Conservation (phyloP, 2,113 vertebrate genomes). For the Gallinago undulata region DNA sequence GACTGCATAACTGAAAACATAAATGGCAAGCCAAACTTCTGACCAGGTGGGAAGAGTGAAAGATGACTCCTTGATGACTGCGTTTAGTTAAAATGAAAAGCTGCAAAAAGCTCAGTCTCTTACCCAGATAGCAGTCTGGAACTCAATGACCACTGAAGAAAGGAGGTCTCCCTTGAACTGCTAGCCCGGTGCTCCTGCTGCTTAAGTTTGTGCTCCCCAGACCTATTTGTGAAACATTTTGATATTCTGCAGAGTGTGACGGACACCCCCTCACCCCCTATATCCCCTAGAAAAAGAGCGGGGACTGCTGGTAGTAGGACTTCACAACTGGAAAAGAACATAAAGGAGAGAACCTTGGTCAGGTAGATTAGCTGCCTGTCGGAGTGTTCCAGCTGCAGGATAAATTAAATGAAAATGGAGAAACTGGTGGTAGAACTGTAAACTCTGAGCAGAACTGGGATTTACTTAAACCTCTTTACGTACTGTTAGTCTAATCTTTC, state of each 20-base stretch:
- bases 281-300: not conserved
- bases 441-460: not conserved
- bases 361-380: not conserved
- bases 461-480: not conserved
- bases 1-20: not conserved
- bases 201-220: not conserved
- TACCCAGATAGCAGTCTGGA: not conserved
- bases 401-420: not conserved
- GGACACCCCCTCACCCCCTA: rapidly evolving
- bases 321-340: not conserved
- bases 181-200: not conserved
- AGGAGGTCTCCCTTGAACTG: not conserved
- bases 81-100: not conserved
- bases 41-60: not conserved
- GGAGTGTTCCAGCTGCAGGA: not conserved
- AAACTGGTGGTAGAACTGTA: not conserved
- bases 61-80: not conserved
- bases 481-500: not conserved
- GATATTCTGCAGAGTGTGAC: not conserved
- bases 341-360: not conserved
- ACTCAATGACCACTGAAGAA: not conserved
- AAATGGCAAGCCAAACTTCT: not conserved
- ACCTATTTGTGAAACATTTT: not conserved
- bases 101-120: not conserved
- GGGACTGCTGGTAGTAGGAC: not conserved